Evolutionary conservation across 1,140 invertebrate species (phyloP), one percentile per base, ranked within the genome.

Genomic region (Pseudoatta argentina): DNA sequence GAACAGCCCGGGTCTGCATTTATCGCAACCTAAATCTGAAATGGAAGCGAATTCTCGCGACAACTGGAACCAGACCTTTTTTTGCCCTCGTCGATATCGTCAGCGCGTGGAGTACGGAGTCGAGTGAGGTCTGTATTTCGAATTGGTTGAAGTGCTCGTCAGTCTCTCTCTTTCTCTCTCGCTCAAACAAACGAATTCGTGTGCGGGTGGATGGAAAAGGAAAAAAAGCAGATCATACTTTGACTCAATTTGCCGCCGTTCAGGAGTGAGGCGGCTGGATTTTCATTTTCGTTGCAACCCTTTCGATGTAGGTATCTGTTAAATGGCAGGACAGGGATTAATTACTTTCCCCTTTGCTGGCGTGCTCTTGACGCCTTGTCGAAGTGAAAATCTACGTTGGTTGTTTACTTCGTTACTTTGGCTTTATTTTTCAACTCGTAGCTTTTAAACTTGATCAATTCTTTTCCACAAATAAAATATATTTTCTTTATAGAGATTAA

Each of bases 21-120:
- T 89, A 89, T 90, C 88, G 78, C 51, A 86, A 79, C 88, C 88
- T 48, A 90, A 89, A 90, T 90, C 89, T 90, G 63, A 89, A 90
- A 87, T 89, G 69, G 78, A 89, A 24, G 30, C 48, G 77, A 73
- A 85, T 71, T 16, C 48, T 48, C 57, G 78, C 69, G 79, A 57
- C 72, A 57, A 77, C 30, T 8, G 39, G 21, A 14, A 21, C 73
- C 30, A 7, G 10, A 27, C 7, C n/a, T 39, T 48, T 44, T 51
- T 59, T 86, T 59, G 59, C 44, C 39, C 57, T 57, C 53, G 48
- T 48, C 85, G 21, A 81, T 81, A 81, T 72, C n/a, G 78, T 18
- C 21, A 7, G 8, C 78, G 72, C 72, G 53, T 24, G 44, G 48
- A 81, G 64, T 21, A 39, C 30, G 48, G 39, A 69, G 21, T 69